Evolutionary conservation across 30 jellyfish, hydroid and myxozoan species (phyloP), one percentile per base, ranked within the genome.

Genomic region (Rhopilema esculentum): DNA sequence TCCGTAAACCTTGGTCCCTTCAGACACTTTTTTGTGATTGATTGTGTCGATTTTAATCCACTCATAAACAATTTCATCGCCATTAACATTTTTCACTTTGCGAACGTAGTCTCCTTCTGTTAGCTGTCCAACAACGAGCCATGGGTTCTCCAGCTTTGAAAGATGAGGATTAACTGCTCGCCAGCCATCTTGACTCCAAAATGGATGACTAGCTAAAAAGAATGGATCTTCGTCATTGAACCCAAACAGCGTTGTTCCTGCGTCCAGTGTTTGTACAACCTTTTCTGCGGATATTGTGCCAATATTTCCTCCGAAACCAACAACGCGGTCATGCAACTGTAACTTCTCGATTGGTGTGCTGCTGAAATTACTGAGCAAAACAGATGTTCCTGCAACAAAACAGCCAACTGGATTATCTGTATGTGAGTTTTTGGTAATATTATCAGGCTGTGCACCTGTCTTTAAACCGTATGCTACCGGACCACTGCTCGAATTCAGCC

Each of bases 161-260:
- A 29, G 17, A 31, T 85, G 93, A 27, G 93, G 93, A 62, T 85
- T 66, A 16, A 85, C 83, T 19, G 93, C 93, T 27, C 93, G 27
- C 93, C 93, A 85, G 49, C 93, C 93, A 85, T 74, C 83, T 49
- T 85, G 93, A 17, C 88, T 85, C 93, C 93, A 85, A 73, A 85
- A 85, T 63, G 93, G 93, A 77, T 74, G 93, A 21, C 93, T 32
- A 17, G 88, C 32, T 17, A 75, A 31, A 49, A 85, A 85, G 75
- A 85, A 85, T 4, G 88, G 88, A 31, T 62, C 81, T 1, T n/a
- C 77, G 16, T 27, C 88, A 33, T 85, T 85, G 66, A 85, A 65
- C 1, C 93, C 93, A 85, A 72, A 85, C n/a, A 66, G n/a, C 6
- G 83, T 65, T 8, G 93, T 72, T 9, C 40, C 85, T 19, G 22